Conservation (phyloP, 2,797 vertebrate genomes). For the Kryptopterus vitreolus region DNA sequence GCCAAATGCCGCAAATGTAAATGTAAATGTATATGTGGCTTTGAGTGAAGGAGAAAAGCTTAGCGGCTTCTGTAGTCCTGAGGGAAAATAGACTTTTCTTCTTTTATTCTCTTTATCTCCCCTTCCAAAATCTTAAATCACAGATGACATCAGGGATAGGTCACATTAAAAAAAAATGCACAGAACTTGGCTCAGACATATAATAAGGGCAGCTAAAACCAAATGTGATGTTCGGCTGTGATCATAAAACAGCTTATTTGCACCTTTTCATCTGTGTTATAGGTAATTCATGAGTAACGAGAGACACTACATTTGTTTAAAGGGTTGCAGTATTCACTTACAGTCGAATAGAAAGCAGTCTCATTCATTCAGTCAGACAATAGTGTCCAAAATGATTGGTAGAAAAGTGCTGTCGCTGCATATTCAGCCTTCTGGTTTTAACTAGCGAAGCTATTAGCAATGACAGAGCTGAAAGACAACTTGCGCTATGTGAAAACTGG, state of each 20-base stretch:
- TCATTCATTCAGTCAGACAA: not conserved
- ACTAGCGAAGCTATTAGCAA: constrained; percentile 28
- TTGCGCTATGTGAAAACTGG: not conserved
- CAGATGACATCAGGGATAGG: not conserved
- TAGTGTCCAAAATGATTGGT: constrained; percentile 10
- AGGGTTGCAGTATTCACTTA: constrained; percentile 10
- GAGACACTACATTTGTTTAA: not conserved
- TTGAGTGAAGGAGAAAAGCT: not conserved
- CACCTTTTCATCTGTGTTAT: constrained; percentile 8
- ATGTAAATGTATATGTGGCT: not conserved
- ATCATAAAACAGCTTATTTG: constrained; percentile 7
- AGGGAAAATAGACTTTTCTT: not conserved
- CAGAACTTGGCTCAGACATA: not conserved
- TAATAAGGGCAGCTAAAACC: constrained; percentile 1
- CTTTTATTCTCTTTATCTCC: not conserved
- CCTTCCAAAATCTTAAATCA: not conserved
- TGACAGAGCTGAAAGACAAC: constrained; percentile 21
- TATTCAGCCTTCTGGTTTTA: constrained; percentile 10
- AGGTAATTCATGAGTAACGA: not conserved
- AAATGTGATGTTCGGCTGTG: not conserved
- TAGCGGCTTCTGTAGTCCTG: not conserved
- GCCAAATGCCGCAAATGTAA: too few species aligned
- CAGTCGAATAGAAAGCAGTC: not conserved
- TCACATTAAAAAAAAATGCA: not conserved
- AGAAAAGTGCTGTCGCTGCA: not conserved